Base-by-base conservation (phyloP, 2,888 invertebrate genomes). In the Cosmia trapezina region DNA sequence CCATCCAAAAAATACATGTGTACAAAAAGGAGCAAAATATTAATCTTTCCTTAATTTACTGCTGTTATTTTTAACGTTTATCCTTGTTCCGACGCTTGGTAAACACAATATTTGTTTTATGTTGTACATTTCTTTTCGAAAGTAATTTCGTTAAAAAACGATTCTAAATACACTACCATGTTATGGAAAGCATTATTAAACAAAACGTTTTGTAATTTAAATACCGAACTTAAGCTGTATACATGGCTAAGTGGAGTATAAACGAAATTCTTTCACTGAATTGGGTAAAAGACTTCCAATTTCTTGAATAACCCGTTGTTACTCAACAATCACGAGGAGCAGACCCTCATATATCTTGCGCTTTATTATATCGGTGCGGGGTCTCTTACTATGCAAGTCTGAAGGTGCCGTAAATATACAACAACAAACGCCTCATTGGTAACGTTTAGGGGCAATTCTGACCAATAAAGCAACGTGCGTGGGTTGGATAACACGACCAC, bases 361-460 rank as follows among this genome's bases (percentile, higher is more conserved):
- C 81, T 94, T 95, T 94, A 95, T 93, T 91, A 89, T 90, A 90
- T 89, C 89, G 85, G 84, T 89, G 85, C 89, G 86, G 86, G 88
- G 81, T 87, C 73, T 79, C 84, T 87, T 89, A 89, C 91, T 90
- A 90, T 90, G 90, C 92, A 91, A 90, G 92, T 90, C 87, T 91
- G 86, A 91, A 90, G 90, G 91, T 88, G 86, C 91, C 93, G 93
- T 95, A 95, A 95, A 95, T 95, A 94, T 90, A 94, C 93, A 91
- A 89, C 93, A 94, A 94, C 93, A 93, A 93, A 93, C 91, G 93
- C 89, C 93, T 94, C 95, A 95, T 95, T 95, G 95, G 94, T 93
- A 96, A 91, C 95, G 93, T 96, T 96, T 96, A 96, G 93, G 93
- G 89, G 93, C 95, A 96, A 96, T 96, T 96, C 92, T 89, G 91